Percentiles rank a stretch among this genome's conserved stretches.
phyloP scores from a whole-genome alignment of 2,888 invertebrate species.

The Julus scandinavius region DNA sequence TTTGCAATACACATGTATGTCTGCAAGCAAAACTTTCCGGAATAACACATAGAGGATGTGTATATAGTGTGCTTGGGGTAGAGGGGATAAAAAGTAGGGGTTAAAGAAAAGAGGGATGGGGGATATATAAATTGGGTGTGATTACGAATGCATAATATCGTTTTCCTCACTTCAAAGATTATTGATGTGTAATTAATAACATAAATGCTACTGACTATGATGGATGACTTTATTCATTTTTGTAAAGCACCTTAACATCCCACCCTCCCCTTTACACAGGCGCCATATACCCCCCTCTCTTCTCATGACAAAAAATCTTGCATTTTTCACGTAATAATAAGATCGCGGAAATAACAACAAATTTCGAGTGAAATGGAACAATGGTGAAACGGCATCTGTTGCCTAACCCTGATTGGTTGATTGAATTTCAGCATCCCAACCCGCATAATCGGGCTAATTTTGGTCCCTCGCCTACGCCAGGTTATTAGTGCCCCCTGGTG shows the following conservation, averaged over 20 bases:
- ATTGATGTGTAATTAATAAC: slow-evolving; percentile 56
- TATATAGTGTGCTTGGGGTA: background rate
- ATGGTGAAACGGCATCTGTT: background rate
- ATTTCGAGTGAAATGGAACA: background rate
- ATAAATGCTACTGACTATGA: slow-evolving; percentile 53
- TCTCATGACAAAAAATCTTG: background rate
- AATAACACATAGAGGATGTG: background rate
- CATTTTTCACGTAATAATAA: slow-evolving; percentile 1
- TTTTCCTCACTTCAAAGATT: slow-evolving; percentile 47
- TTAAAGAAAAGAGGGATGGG: background rate
- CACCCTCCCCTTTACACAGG: background rate
- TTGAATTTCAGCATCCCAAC: slow-evolving; percentile 27
- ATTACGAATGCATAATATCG: slow-evolving; percentile 1
- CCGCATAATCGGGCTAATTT: background rate
- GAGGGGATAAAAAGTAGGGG: background rate
- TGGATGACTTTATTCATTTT: slow-evolving; percentile 54
- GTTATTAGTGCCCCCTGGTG: background rate
- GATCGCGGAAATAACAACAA: slow-evolving; percentile 1
- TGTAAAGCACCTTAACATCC: background rate
- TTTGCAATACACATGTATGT: no score
- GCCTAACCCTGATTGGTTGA: background rate
- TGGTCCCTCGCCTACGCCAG: background rate
- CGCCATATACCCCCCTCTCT: slow-evolving; percentile 5
- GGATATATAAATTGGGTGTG: slow-evolving; percentile 1
- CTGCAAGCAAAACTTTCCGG: background rate